phyloP scores from a whole-genome alignment of 2,113 vertebrate species.

The Corythaixoides concolor region DNA sequence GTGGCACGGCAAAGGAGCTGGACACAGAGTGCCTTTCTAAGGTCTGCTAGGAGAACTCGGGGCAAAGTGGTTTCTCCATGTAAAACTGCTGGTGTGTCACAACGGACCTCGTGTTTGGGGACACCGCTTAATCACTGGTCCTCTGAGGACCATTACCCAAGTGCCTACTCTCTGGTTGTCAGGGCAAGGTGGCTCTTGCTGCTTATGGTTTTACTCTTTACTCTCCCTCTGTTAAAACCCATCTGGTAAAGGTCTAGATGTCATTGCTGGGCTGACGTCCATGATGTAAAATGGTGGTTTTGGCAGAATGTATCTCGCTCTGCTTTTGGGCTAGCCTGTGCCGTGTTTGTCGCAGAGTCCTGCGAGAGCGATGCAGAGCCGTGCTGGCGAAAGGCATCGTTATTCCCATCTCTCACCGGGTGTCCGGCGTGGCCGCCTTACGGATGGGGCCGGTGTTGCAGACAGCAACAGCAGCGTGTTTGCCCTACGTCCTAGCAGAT shows the following conservation, averaged over 20 bases:
- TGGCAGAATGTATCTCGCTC: not conserved
- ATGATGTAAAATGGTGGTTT: fast-evolving
- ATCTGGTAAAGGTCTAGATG: not conserved
- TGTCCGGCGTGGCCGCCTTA: not conserved
- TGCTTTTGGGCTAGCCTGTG: not conserved
- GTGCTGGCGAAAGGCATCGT: fast-evolving
- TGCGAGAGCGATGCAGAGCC: not conserved
- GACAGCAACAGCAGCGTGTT: not conserved
- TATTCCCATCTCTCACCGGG: not conserved
- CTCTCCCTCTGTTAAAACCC: not conserved
- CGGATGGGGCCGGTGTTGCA: not conserved
- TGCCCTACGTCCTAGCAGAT: not conserved
- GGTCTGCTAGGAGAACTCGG: not conserved
- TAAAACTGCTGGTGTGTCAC: not conserved
- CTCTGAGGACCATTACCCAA: not conserved
- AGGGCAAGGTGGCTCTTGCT: not conserved
- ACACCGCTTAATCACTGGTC: not conserved
- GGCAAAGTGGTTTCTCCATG: not conserved
- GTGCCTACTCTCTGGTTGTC: not conserved
- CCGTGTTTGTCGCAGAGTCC: not conserved
- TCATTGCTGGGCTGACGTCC: not conserved
- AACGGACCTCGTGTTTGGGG: not conserved
- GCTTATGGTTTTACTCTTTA: not conserved
- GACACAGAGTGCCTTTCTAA: not conserved
- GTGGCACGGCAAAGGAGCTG: not conserved